Percentiles rank a stretch among this genome's conserved stretches.
phyloP scores from a whole-genome alignment of 2,113 vertebrate species.

The Dinomys branickii region DNA sequence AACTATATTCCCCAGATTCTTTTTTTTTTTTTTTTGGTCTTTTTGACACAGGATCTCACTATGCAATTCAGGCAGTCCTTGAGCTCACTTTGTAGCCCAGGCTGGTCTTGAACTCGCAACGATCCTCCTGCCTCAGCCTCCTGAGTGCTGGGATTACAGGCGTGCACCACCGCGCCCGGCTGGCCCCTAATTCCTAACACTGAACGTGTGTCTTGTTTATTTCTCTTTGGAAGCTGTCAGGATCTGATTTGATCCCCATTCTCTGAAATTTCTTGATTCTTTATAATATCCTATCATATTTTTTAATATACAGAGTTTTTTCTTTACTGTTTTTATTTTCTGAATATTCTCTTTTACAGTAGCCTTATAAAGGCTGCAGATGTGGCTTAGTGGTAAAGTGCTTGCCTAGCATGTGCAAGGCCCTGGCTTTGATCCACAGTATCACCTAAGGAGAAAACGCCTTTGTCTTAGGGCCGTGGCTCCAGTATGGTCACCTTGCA shows the following conservation, averaged over 20 bases:
- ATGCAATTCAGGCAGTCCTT: no score
- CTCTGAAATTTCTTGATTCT: conserved; percentile 42
- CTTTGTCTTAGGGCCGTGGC: neutral
- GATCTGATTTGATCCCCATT: neutral
- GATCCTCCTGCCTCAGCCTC: no score
- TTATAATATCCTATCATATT: neutral
- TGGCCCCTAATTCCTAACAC: neutral
- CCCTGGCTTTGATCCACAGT: neutral
- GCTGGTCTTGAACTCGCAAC: no score
- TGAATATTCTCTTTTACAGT: neutral
- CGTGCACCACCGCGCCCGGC: no score
- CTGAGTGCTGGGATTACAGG: no score
- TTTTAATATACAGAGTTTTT: conserved; percentile 1
- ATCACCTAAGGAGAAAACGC: neutral
- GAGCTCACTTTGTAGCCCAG: no score
- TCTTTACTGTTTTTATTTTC: neutral
- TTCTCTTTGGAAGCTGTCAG: neutral
- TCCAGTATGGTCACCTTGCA: neutral
- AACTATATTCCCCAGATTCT: no score
- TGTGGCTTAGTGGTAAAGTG: neutral
- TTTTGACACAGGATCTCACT: no score
- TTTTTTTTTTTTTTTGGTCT: no score
- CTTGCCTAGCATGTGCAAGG: neutral
- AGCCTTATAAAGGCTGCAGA: neutral
- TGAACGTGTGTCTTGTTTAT: neutral